Percentiles rank a stretch among this genome's conserved stretches.
These are phyloP conservation scores for Ctenomys sociabilis DNA, from an alignment of 2,113 vertebrate genomes.

Conservation along the genomic window DNA sequence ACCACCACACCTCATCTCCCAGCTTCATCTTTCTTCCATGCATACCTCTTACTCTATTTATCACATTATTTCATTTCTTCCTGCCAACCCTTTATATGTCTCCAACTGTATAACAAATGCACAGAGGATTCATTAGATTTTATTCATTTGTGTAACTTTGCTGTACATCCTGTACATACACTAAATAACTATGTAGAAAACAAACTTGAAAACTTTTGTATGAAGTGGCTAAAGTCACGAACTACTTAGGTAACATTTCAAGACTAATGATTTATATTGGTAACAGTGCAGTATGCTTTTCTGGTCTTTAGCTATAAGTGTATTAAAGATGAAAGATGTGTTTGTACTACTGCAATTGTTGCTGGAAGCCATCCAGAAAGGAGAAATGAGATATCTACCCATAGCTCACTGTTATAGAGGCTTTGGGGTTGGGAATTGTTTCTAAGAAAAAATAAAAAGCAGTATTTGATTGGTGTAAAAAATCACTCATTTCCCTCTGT, in stretches of 20 bases:
- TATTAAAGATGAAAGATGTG: conserved; percentile 58
- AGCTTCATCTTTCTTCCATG: not conserved
- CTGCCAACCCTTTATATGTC: not conserved
- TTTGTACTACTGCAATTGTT: conserved; percentile 12
- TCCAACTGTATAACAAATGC: not conserved
- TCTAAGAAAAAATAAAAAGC: conserved; percentile 1
- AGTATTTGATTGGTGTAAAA: conserved; percentile 46
- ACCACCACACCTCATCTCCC: not conserved
- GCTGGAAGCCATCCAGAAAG: conserved; percentile 47
- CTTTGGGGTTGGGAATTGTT: not conserved
- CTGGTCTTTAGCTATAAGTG: conserved; percentile 18
- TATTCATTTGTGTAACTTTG: not conserved
- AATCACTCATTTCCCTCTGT: not conserved
- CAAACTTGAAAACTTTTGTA: not conserved
- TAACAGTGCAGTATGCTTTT: not conserved
- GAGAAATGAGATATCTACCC: conserved; percentile 32
- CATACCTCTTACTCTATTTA: not conserved
- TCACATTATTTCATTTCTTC: not conserved
- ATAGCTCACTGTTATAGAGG: not conserved
- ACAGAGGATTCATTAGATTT: not conserved
- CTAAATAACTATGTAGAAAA: not conserved
- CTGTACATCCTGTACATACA: not conserved
- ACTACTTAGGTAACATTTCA: not conserved
- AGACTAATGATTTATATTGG: not conserved
- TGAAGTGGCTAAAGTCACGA: not conserved